Conservation (phyloP, 35 echinoderm and acorn worm species). For the Ptychodera flava region DNA sequence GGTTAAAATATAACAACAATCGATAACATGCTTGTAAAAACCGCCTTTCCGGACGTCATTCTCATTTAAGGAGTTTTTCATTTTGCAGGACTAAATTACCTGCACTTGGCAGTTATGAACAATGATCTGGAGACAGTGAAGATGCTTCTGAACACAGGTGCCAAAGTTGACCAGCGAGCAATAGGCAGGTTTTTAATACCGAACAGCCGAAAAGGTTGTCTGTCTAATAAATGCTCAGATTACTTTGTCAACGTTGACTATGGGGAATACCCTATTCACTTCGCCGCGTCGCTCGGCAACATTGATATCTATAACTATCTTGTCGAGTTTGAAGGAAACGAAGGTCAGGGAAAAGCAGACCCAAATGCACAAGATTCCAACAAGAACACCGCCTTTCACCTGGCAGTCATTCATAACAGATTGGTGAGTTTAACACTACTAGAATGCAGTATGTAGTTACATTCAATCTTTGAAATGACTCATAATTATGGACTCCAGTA, state of each 20-base stretch:
- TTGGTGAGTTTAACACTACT: constrained; percentile 25
- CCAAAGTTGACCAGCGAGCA: constrained; percentile 9
- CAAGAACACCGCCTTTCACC: constrained; percentile 84
- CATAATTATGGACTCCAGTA: too few species aligned
- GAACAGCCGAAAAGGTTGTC: not conserved
- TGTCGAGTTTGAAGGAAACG: constrained; percentile 39
- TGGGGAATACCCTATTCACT: constrained; percentile 84
- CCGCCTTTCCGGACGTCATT: not conserved
- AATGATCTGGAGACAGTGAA: constrained; percentile 65
- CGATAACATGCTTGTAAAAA: not conserved
- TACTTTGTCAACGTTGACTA: constrained; percentile 62
- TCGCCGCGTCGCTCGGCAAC: constrained; percentile 79
- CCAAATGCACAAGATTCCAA: constrained; percentile 62
- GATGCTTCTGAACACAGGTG: constrained; percentile 30
- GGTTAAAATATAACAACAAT: not conserved
- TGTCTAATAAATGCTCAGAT: not conserved
- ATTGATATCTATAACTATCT: constrained; percentile 85
- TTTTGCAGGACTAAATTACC: constrained; percentile 57
- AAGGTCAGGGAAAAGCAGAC: constrained; percentile 47
- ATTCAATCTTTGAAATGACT: too few species aligned
- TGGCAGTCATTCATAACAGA: constrained; percentile 91
- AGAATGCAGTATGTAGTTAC: too few species aligned
- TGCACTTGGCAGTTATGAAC: constrained; percentile 92
- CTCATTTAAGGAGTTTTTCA: not conserved
- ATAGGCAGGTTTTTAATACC: not conserved